Conservation (phyloP, 1,140 invertebrate species). For the Pseudomyrmex dendroicus region DNA sequence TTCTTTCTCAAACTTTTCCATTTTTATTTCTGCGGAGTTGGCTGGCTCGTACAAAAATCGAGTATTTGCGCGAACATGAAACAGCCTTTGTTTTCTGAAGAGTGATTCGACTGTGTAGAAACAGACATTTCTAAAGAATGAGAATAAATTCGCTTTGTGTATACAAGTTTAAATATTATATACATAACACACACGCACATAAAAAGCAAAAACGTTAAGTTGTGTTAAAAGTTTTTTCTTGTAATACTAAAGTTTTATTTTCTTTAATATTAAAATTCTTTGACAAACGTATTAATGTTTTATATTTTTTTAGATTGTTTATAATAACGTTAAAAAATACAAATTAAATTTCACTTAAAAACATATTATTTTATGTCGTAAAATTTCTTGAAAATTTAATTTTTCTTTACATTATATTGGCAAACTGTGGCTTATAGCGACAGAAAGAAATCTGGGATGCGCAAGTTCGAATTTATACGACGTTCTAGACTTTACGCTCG, state of each 20-base stretch:
- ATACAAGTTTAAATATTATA: too few species aligned
- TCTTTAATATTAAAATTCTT: too few species aligned
- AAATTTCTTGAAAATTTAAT: constrained; percentile 48
- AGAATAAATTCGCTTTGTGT: not conserved
- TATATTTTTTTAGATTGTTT: constrained; percentile 4
- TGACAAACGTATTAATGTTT: not conserved
- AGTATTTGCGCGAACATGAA: not conserved
- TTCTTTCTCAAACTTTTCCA: constrained; percentile 55
- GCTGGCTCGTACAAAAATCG: constrained; percentile 25
- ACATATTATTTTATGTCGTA: constrained; percentile 4
- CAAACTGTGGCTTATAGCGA: constrained; percentile 16
- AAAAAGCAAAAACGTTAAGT: not conserved
- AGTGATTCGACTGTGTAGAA: not conserved
- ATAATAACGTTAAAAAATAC: not conserved
- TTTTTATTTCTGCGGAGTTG: constrained; percentile 23
- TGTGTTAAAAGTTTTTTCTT: not conserved
- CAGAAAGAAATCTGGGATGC: constrained; percentile 53
- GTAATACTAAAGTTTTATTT: too few species aligned
- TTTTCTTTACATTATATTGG: constrained; percentile 38
- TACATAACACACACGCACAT: not conserved
- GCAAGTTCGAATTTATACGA: constrained; percentile 57
- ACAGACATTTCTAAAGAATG: not conserved
- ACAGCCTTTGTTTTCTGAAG: constrained; percentile 4
- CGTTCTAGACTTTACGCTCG: constrained; percentile 52
- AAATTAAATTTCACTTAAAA: not conserved